These are phyloP conservation scores for Melitaea athalia DNA, from an alignment of 2,888 invertebrate species.

Conservation along the genomic window DNA sequence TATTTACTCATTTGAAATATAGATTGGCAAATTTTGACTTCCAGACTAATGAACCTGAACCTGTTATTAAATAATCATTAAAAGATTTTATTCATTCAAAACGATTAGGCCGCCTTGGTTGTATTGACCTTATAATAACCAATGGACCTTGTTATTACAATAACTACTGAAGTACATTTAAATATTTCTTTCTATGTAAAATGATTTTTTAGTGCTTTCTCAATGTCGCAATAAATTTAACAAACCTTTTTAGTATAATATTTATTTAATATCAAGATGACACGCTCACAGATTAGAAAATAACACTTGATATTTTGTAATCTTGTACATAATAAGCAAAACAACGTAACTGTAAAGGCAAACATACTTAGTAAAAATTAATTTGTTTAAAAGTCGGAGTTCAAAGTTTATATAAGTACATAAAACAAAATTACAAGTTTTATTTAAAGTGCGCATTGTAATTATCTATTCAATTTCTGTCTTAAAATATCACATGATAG, in stretches of 20 bases:
- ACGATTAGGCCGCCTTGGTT: conserved; percentile 7
- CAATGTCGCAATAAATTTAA: neutral
- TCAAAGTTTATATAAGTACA: too few species aligned
- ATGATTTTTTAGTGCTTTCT: neutral
- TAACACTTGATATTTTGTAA: too few species aligned
- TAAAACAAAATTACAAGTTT: too few species aligned
- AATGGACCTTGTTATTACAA: conserved; percentile 11
- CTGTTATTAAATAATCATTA: neutral
- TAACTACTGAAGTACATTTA: conserved; percentile 23
- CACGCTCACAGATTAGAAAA: too few species aligned
- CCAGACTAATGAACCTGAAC: neutral
- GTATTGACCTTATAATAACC: conserved; percentile 6
- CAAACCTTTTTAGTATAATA: neutral
- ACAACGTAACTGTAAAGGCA: too few species aligned
- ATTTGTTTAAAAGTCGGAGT: too few species aligned
- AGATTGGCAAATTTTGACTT: neutral
- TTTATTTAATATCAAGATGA: too few species aligned
- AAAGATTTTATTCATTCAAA: neutral
- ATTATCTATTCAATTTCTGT: too few species aligned
- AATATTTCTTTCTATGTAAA: conserved; percentile 7
- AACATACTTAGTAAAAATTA: too few species aligned
- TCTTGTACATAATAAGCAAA: too few species aligned
- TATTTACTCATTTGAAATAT: neutral
- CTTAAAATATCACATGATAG: too few species aligned
- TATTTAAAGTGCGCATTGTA: too few species aligned